These are phyloP conservation scores for Trachelus stipa DNA, from an alignment of 2,888 invertebrate genomes.

Conservation along the genomic window DNA sequence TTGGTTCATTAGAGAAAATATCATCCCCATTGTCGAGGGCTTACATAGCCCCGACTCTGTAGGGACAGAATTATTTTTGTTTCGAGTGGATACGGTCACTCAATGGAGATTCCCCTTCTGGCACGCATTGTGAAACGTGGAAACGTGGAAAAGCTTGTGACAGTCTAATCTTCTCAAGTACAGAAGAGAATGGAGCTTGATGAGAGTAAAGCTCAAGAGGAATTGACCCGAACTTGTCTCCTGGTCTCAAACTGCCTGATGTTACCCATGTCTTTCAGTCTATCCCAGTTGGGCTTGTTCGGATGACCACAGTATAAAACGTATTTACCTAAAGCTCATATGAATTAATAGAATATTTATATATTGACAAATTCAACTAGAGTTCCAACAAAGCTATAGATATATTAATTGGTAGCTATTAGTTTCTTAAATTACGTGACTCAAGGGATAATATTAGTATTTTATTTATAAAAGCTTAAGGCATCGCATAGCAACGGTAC, in stretches of 20 bases:
- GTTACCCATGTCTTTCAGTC: background rate
- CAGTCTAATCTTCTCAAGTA: constrained; percentile 64
- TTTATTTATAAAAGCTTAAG: background rate
- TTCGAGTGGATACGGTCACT: constrained; percentile 66
- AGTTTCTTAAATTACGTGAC: background rate
- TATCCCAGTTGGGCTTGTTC: background rate
- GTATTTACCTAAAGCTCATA: background rate
- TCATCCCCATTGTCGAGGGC: constrained; percentile 64
- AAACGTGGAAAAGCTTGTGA: constrained; percentile 61
- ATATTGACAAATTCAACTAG: background rate
- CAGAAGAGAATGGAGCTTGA: constrained; percentile 56
- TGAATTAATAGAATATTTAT: background rate
- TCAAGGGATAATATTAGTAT: background rate
- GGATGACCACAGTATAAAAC: background rate
- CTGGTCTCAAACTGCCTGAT: background rate
- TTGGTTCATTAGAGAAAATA: constrained; percentile 67
- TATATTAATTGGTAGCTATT: background rate
- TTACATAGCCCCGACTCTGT: constrained; percentile 48
- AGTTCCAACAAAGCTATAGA: background rate
- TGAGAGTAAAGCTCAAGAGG: constrained; percentile 24
- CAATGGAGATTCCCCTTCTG: constrained; percentile 49
- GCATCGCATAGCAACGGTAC: background rate
- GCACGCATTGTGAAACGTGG: constrained; percentile 48
- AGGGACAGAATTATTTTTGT: constrained; percentile 64
- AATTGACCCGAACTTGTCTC: constrained; percentile 26